These are phyloP conservation scores for Chelonoidis abingdonii DNA, from an alignment of 2,113 vertebrate genomes.

Conservation along the genomic window DNA sequence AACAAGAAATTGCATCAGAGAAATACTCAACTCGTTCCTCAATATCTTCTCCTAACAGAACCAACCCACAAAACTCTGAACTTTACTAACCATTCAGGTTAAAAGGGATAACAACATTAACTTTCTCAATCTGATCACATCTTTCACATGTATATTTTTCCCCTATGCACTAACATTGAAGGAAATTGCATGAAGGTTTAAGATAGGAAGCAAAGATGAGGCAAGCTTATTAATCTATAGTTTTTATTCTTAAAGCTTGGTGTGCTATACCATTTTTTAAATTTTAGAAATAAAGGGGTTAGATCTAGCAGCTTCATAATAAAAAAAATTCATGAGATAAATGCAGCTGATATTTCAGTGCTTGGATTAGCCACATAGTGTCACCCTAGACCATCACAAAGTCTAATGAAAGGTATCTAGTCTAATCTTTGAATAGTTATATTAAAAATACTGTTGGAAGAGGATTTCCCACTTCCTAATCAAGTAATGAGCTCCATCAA, in stretches of 20 bases:
- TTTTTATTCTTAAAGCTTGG: rapidly evolving
- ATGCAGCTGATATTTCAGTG: slow-evolving; percentile 43
- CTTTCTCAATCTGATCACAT: background rate
- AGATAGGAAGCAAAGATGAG: background rate
- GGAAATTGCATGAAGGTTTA: background rate
- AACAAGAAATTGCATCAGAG: background rate
- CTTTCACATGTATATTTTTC: background rate
- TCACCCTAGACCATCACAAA: slow-evolving; percentile 72
- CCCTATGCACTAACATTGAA: rapidly evolving
- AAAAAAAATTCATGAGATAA: background rate
- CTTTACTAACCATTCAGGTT: background rate
- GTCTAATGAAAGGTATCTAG: background rate
- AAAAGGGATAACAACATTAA: background rate
- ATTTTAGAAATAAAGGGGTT: background rate
- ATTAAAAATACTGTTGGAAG: background rate
- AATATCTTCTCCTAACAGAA: background rate
- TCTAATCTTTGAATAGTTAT: background rate
- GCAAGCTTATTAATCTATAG: rapidly evolving
- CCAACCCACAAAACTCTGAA: background rate
- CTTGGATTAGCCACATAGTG: slow-evolving; percentile 74
- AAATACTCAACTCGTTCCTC: background rate
- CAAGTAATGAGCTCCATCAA: background rate
- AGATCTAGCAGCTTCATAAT: background rate
- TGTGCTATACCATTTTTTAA: background rate
- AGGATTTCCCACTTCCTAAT: background rate